Evolutionary conservation across 2,113 vertebrate genomes (phyloP).

Genomic region (Panthera uncia): DNA sequence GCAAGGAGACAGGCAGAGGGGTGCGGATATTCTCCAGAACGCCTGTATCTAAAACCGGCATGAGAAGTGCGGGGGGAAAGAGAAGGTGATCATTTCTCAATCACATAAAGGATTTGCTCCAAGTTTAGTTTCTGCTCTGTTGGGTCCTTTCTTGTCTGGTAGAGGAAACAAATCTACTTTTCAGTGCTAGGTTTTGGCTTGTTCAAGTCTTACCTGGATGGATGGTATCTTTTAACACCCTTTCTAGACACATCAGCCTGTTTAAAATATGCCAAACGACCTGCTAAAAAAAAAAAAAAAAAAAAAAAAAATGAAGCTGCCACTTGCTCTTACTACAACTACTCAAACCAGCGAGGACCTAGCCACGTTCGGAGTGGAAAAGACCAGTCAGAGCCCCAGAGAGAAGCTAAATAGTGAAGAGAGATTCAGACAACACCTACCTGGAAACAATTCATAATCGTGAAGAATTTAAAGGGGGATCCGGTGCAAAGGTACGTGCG

Average conservation of each 20-base stretch:
- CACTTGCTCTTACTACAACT: neutral
- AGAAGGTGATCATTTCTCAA: neutral
- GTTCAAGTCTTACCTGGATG: neutral
- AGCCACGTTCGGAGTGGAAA: neutral
- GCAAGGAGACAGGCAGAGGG: neutral
- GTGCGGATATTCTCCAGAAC: neutral
- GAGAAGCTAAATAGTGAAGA: neutral
- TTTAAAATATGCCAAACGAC: constrained; percentile 5
- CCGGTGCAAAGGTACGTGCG: neutral
- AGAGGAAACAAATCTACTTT: neutral
- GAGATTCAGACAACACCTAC: constrained; percentile 51
- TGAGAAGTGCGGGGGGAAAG: neutral
- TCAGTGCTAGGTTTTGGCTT: neutral
- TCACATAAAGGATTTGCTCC: neutral
- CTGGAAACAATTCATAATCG: constrained; percentile 77
- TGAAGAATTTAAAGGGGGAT: neutral
- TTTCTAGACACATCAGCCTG: neutral
- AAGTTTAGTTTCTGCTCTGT: neutral
- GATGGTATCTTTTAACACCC: neutral
- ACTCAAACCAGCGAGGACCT: neutral
- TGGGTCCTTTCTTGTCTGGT: constrained; percentile 2
- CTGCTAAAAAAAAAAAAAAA: neutral
- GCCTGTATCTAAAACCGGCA: neutral
- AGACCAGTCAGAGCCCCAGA: neutral
- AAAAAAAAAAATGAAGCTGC: neutral